These are phyloP conservation scores for Scrobipalpa atriplicella DNA, from an alignment of 2,888 invertebrate genomes.

Conservation along the genomic window DNA sequence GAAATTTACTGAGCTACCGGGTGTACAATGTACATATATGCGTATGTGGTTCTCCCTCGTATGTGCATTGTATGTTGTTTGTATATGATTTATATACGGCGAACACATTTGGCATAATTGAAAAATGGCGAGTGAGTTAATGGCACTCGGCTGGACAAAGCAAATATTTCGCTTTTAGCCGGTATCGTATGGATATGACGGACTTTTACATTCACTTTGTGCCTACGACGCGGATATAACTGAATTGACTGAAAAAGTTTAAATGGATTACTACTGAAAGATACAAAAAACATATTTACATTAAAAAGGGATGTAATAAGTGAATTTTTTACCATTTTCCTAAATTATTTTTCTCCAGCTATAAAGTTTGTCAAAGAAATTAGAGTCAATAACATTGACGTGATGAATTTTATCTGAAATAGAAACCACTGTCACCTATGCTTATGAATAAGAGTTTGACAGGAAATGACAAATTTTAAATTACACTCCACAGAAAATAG, in stretches of 20 bases:
- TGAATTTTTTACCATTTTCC: too few relatives aligned
- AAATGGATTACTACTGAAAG: too few relatives aligned
- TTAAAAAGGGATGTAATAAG: too few relatives aligned
- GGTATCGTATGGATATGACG: constrained; percentile 34
- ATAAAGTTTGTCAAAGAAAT: too few relatives aligned
- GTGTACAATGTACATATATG: neutral
- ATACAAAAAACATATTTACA: too few relatives aligned
- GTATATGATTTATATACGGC: constrained; percentile 73
- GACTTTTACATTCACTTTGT: neutral
- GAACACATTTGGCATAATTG: constrained; percentile 80
- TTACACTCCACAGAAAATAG: too few relatives aligned
- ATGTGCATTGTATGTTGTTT: constrained; percentile 37
- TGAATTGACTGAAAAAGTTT: neutral
- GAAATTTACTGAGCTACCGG: constrained; percentile 4
- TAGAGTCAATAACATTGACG: too few relatives aligned
- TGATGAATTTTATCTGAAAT: too few relatives aligned
- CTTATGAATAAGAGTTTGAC: too few relatives aligned
- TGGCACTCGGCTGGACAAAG: constrained; percentile 61
- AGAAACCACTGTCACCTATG: too few relatives aligned
- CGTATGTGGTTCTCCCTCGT: constrained; percentile 21
- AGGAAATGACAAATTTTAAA: too few relatives aligned
- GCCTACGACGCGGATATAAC: neutral
- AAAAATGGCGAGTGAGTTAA: constrained; percentile 74
- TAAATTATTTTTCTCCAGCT: too few relatives aligned
- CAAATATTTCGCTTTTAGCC: constrained; percentile 67